phyloP scores from a whole-genome alignment of 2,888 invertebrate genomes.

The Caenorhabditis virilis region DNA sequence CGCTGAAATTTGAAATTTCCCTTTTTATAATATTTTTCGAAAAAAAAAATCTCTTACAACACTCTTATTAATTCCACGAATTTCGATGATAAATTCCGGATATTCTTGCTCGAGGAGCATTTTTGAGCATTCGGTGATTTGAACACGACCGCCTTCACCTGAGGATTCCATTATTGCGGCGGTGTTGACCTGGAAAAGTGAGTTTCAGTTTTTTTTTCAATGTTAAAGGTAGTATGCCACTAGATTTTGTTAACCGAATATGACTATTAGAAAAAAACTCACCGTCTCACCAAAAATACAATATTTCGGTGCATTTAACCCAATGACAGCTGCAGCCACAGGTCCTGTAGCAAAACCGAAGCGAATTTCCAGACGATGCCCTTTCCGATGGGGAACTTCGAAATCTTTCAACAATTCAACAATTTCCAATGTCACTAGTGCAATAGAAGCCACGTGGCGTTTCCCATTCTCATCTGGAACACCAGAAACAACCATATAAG shows the following conservation, averaged over 20 bases:
- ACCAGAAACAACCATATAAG: conserved; percentile 56
- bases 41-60: conserved; percentile 4
- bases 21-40: not conserved
- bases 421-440: conserved; percentile 38
- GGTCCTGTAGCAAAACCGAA: conserved; percentile 47
- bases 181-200: too few relatives aligned
- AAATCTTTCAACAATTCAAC: conserved; percentile 34
- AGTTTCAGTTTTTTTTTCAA: too few relatives aligned
- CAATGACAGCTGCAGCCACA: conserved; percentile 50
- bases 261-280: too few relatives aligned
- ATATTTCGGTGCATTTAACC: conserved; percentile 47
- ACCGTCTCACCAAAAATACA: conserved; percentile 59
- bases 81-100: conserved; percentile 40
- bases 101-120: conserved; percentile 35
- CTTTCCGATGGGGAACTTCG: conserved; percentile 40
- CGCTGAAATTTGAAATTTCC: conserved; percentile 11
- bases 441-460: conserved; percentile 48
- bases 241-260: too few relatives aligned
- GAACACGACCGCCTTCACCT: conserved; percentile 41
- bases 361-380: conserved; percentile 33
- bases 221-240: too few relatives aligned
- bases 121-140: conserved; percentile 40
- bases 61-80: conserved; percentile 31
- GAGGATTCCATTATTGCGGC: conserved; percentile 49
- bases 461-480: conserved; percentile 52